These are phyloP conservation scores for Cryptomyrus ogoouensis DNA, from an alignment of 2,113 vertebrate genomes.

Conservation along the genomic window DNA sequence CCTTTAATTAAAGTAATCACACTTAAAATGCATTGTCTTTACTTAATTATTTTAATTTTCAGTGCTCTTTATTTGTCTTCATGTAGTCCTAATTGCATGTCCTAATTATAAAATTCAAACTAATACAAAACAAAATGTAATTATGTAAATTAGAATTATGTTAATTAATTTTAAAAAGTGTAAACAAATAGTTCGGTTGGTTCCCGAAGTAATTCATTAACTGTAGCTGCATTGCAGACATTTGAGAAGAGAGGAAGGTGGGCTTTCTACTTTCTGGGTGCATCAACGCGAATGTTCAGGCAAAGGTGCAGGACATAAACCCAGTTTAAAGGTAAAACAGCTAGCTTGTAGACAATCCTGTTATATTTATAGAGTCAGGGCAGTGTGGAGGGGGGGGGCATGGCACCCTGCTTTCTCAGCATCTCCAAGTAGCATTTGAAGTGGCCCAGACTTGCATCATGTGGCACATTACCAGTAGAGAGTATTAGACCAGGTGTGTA, in stretches of 20 bases:
- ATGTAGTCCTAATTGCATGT: neutral
- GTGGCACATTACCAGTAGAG: neutral
- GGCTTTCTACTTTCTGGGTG: neutral
- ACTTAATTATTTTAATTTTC: neutral
- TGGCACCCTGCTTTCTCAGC: neutral
- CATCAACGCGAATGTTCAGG: neutral
- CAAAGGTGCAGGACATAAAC: neutral
- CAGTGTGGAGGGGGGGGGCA: neutral
- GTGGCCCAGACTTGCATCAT: neutral
- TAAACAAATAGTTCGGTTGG: neutral
- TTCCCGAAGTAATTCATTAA: neutral
- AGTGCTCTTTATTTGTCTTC: neutral
- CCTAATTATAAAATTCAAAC: constrained; percentile 7
- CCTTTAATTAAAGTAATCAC: neutral
- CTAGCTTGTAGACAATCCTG: neutral
- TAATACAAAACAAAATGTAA: constrained; percentile 6
- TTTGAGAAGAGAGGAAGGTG: neutral
- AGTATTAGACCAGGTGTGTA: neutral
- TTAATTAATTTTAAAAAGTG: neutral
- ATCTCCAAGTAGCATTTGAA: neutral
- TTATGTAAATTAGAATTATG: constrained; percentile 14
- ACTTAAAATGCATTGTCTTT: constrained; percentile 10
- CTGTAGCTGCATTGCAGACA: neutral
- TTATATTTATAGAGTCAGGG: neutral
- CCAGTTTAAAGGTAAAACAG: neutral